A percentile compares a stretch with the other conserved stretches of the same genome.
phyloP scores from a whole-genome alignment of 1,140 invertebrate genomes.

The Eriosoma lanigerum region DNA sequence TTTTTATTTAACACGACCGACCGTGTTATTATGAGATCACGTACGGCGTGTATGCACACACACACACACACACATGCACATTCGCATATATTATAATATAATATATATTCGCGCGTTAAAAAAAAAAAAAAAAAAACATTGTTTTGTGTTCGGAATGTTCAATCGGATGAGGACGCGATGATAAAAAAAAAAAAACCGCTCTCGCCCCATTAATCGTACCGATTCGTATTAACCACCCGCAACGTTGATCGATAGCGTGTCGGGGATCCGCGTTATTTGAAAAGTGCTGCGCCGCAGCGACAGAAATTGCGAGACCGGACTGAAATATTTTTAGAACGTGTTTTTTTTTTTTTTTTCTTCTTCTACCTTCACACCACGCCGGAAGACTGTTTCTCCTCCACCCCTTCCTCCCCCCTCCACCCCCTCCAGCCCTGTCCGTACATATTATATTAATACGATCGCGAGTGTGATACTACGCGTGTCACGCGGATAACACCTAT shows the following conservation, averaged over 20 bases:
- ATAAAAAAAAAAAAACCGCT: not conserved
- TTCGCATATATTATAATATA: no score
- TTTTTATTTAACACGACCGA: not conserved
- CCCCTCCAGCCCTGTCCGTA: no score
- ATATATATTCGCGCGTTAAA: no score
- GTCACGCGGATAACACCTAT: not conserved
- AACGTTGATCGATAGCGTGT: constrained; percentile 19
- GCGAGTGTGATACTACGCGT: not conserved
- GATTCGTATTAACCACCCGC: constrained; percentile 1
- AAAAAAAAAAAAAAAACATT: no score
- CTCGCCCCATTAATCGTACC: constrained; percentile 12
- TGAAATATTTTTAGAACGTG: not conserved
- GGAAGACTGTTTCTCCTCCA: no score
- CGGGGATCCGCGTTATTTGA: not conserved
- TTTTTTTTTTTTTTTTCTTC: no score
- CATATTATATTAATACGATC: no score
- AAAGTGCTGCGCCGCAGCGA: not conserved
- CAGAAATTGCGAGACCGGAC: not conserved
- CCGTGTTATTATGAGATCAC: constrained; percentile 37
- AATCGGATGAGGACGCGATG: not conserved
- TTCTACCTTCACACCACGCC: no score
- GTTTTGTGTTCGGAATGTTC: constrained; percentile 7
- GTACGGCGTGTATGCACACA: no score
- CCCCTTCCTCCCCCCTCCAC: no score
- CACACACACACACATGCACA: not conserved